Conservation (phyloP, 2,113 vertebrate genomes). For the Petrocephalus zakoni region DNA sequence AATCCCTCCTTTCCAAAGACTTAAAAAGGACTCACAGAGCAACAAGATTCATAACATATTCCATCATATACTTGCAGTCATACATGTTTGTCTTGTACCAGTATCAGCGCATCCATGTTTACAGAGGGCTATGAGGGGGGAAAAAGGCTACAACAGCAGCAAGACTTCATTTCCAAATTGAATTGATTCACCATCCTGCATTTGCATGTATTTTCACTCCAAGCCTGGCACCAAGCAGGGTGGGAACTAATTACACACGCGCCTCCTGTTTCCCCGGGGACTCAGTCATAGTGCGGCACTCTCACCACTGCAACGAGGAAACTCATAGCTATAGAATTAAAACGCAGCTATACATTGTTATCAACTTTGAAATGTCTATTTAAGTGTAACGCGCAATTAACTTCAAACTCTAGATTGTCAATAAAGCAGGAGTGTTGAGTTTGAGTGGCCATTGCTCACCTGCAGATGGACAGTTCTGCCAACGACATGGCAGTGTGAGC, state of each 20-base stretch:
- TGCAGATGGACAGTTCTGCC: not conserved
- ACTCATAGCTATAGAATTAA: not conserved
- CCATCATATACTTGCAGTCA: not conserved
- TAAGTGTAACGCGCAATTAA: not conserved
- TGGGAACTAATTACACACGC: not conserved
- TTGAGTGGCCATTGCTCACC: not conserved
- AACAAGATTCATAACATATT: not conserved
- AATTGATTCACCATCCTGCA: not conserved
- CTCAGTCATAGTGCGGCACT: not conserved
- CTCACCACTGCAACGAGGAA: not conserved
- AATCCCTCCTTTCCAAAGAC: not conserved
- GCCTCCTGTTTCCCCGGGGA: not conserved
- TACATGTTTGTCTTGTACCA: not conserved
- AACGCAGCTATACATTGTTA: not conserved
- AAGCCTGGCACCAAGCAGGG: not conserved
- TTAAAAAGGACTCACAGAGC: not conserved
- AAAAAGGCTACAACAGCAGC: not conserved
- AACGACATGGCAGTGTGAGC: not conserved
- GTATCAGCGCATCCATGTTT: not conserved
- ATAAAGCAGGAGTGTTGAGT: not conserved
- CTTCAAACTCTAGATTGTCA: not conserved
- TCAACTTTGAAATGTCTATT: not conserved
- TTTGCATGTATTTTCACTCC: not conserved
- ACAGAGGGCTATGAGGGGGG: not conserved
- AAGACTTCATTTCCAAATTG: not conserved